A percentile compares a stretch with the other conserved stretches of the same genome.
These are phyloP conservation scores for Acronicta aceris DNA, from an alignment of 2,888 invertebrate species.

Conservation along the genomic window DNA sequence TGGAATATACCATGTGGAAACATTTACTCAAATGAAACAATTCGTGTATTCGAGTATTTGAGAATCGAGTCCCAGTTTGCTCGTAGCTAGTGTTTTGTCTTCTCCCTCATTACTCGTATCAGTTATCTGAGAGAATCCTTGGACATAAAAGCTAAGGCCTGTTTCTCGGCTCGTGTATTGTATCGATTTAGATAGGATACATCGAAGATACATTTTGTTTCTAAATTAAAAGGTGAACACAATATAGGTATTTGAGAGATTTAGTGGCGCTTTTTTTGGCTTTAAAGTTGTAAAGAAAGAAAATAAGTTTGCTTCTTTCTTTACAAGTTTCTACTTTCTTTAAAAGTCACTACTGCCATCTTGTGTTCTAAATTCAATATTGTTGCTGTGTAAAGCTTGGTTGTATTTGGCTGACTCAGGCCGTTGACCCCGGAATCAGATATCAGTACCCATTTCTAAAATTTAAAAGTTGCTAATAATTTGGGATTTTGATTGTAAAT, in stretches of 20 bases:
- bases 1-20: slow-evolving; percentile 33
- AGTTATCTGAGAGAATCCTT: slow-evolving; percentile 44
- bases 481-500: too few species aligned
- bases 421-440: too few species aligned
- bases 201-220: slow-evolving; percentile 38
- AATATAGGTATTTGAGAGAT: slow-evolving; percentile 43
- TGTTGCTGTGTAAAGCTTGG: too few species aligned
- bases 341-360: slow-evolving; percentile 23
- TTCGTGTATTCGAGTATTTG: slow-evolving; percentile 29
- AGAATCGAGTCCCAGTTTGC: slow-evolving; percentile 34
- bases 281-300: too few species aligned
- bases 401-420: too few species aligned
- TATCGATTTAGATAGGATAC: slow-evolving; percentile 50
- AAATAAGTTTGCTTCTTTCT: slow-evolving; percentile 12
- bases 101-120: slow-evolving; percentile 42
- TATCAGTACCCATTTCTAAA: too few species aligned
- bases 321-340: slow-evolving; percentile 36
- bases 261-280: slow-evolving; percentile 38
- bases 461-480: too few species aligned
- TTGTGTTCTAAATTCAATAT: slow-evolving; percentile 29
- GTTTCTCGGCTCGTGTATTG: slow-evolving; percentile 45
- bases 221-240: slow-evolving; percentile 44
- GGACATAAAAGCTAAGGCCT: slow-evolving; percentile 47
- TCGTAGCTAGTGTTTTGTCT: slow-evolving; percentile 48
- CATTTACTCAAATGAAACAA: slow-evolving; percentile 38